A percentile compares a stretch with the other conserved stretches of the same genome.
These are phyloP conservation scores for Thalassoma bifasciatum DNA, from an alignment of 2,113 vertebrate species.

Conservation along the genomic window DNA sequence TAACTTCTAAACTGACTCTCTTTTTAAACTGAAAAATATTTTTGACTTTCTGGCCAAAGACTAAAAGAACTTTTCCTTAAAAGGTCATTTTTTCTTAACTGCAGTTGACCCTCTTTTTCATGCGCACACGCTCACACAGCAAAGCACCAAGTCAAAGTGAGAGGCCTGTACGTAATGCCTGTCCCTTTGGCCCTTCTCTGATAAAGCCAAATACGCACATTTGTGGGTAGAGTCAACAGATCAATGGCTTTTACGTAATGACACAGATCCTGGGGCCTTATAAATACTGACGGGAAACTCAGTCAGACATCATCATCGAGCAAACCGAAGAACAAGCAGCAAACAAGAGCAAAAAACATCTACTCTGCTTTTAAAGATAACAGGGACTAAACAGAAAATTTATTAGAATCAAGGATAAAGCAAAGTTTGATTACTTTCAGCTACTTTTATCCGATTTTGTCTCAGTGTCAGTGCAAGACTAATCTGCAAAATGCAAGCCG, in stretches of 20 bases:
- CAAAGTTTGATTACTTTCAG: background rate
- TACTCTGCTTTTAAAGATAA: conserved; percentile 8
- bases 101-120: background rate
- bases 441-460: background rate
- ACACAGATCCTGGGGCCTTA: conserved; percentile 25
- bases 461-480: background rate
- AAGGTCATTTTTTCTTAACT: background rate
- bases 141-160: background rate
- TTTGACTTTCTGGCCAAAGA: no score
- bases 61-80: background rate
- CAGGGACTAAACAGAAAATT: background rate
- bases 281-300: conserved; percentile 55
- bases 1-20: no score
- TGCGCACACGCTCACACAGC: background rate
- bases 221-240: conserved; percentile 66
- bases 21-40: no score
- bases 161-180: conserved; percentile 21
- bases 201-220: conserved; percentile 64
- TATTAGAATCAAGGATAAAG: background rate
- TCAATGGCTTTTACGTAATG: conserved; percentile 72
- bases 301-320: background rate
- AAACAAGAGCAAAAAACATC: background rate
- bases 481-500: conserved; percentile 66
- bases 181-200: conserved; percentile 32
- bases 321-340: conserved; percentile 9